A percentile compares a stretch with the other conserved stretches of the same genome.
Conservation (phyloP, 2,888 invertebrate species). For the Ophion obscuratus region DNA sequence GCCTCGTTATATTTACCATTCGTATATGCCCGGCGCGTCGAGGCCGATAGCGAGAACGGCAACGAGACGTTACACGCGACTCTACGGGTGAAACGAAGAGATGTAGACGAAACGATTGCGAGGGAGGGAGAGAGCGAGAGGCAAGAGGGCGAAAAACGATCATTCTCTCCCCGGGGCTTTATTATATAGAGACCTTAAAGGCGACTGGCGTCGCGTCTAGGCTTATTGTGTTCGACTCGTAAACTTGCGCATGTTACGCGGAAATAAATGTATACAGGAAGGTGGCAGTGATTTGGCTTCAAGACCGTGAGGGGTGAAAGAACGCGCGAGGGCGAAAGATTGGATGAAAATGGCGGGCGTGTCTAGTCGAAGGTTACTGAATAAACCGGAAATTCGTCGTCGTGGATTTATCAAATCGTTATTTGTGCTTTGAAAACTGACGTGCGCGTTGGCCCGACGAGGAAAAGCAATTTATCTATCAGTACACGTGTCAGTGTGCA, state of each 20-base stretch:
- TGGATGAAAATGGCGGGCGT: not conserved
- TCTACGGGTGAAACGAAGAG: constrained; percentile 2
- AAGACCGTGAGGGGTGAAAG: not conserved
- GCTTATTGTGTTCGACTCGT: constrained; percentile 17
- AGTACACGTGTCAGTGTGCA: too few species aligned
- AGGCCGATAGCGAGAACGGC: not conserved
- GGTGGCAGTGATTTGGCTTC: not conserved
- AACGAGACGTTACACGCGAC: constrained; percentile 9
- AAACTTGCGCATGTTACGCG: not conserved
- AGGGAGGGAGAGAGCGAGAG: not conserved
- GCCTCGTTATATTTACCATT: not conserved
- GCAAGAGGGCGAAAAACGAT: not conserved
- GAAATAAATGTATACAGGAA: not conserved
- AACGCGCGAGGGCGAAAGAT: not conserved
- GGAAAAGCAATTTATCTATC: too few species aligned
- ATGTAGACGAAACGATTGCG: not conserved
- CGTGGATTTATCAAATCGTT: not conserved
- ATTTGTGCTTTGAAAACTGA: not conserved
- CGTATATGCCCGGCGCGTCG: not conserved
- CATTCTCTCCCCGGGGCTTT: constrained; percentile 6
- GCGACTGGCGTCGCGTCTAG: constrained; percentile 8
- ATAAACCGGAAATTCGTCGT: constrained; percentile 13
- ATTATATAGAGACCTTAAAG: constrained; percentile 29
- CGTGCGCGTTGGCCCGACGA: not conserved
- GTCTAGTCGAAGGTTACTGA: not conserved